Base-by-base conservation (phyloP, 2,113 vertebrate species). In the Chaetorhynchus papuensis region DNA sequence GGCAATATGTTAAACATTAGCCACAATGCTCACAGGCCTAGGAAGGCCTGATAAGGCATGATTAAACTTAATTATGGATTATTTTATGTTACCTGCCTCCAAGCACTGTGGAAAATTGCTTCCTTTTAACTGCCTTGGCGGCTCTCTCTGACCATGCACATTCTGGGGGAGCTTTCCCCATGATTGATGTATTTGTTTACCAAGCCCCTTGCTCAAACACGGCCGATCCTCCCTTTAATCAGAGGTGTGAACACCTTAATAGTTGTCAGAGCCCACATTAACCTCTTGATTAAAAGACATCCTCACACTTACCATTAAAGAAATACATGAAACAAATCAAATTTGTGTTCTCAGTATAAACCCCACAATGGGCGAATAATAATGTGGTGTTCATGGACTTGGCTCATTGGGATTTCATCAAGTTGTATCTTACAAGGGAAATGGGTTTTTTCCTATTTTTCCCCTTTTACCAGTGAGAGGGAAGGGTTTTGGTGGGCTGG, bases 141-240 rank as follows among this genome's bases (percentile, higher is more conserved):
- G 72, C 92, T 93, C 65, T 85, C 88, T 92, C 69, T 94, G 95
- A 53, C 93, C 57, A 49, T 83, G 85, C 93, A 94, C 93, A 57
- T 84, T 79, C 90, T 71, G 64, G 86, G 85, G 83, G 83, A 91
- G 93, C 81, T 88, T 94, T 96, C 69, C 89, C 80, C 50, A 23
- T 95, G 96, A 96, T 92, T 96, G 96, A 97, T 96, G 90, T 78
- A 95, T 97, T 94, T 96, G 94, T 97, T 96, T 95, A 94, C 94
- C 0, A 1, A 94, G 85, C 54, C 90, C 88, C 72, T 94, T 90
- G 76, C 88, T 96, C 88, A 84, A 90, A 94, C 93, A 89, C 31
- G 18, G 71, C 90, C 14, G 1, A 96, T 75, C 91, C 88, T 90
- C 76, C 79, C 94, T 97, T 97, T 97, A 96, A 96, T 97, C 96